Evolutionary conservation across 30 jellyfish, hydroid and myxozoan genomes (phyloP), one percentile per base, ranked within the genome.

Genomic region (Hydra vulgaris): DNA sequence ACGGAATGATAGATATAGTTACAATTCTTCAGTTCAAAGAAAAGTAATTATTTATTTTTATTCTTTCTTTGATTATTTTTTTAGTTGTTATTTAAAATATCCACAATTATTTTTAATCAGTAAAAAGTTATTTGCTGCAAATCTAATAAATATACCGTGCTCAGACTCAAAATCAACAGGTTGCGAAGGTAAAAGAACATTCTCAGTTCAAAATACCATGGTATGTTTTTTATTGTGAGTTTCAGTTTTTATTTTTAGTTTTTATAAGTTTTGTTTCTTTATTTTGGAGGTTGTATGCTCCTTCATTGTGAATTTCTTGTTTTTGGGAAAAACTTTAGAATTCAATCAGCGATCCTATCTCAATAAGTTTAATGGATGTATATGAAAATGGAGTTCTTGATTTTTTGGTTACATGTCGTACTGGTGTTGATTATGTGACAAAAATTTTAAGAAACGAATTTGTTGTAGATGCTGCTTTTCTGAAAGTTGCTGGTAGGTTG

Each of bases 1-100:
- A 92, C 77, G 95, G 95, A 52, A 81, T 79, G 56, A 92, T 94
- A 1, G 98, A 92, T 78, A 96, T 95, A 21, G 94, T 84, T n/a
- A 79, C 89, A 18, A 88, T 92, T 19, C 82, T 92, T 66, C 85
- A 92, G 73, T 87, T 81, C n/a, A 85, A 82, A 85, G 87, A 88
- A 73, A 26, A 54, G 88, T 84, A n/a, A 1, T 25, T 18, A 0
- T 20, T 20, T 71, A 8, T 1, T 15, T 23, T 81, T 22, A 1
- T 25, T 70, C 53, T 8, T 79, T 70, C 5, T 22, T 27, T 67
- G 5, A 22, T 16, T 15, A n/a, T n/a, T n/a, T n/a, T n/a, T n/a
- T n/a, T n/a, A n/a, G n/a, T n/a, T n/a, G n/a, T n/a, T n/a, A n/a
- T n/a, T n/a, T n/a, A n/a, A n/a, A n/a, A n/a, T n/a, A n/a, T n/a